Conservation (phyloP, 2,888 invertebrate genomes). For the Drosophila nr. medialis region DNA sequence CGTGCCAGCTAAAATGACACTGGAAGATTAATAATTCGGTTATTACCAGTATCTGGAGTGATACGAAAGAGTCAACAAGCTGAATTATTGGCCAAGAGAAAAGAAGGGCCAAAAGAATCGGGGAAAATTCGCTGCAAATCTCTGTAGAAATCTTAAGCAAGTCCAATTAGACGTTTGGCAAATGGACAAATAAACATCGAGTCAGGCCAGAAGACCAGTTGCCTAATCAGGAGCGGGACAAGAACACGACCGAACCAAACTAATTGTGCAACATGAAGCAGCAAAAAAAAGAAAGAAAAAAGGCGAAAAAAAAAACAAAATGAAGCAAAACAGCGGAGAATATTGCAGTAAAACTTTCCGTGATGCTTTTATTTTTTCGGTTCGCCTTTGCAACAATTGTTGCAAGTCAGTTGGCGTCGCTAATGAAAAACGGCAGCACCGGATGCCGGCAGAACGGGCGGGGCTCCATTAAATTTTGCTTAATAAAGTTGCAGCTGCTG, state of each 20-base stretch:
- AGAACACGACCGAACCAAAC: slow-evolving; percentile 57
- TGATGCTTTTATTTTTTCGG: slow-evolving; percentile 35
- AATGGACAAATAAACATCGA: slow-evolving; percentile 73
- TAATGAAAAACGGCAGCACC: slow-evolving; percentile 76
- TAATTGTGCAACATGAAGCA: slow-evolving; percentile 77
- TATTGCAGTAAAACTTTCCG: slow-evolving; percentile 66
- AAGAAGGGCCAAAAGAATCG: slow-evolving; percentile 4
- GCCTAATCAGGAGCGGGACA: slow-evolving; percentile 24
- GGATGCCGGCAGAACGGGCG: slow-evolving; percentile 23
- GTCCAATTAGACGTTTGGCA: slow-evolving; percentile 78
- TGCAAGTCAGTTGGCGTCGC: slow-evolving; percentile 78
- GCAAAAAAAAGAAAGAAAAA: slow-evolving; percentile 47
- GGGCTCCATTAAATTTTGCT: slow-evolving; percentile 76
- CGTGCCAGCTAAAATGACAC: slow-evolving; percentile 30
- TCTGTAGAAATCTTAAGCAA: slow-evolving; percentile 78
- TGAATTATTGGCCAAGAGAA: slow-evolving; percentile 52
- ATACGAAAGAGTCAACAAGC: slow-evolving; percentile 33
- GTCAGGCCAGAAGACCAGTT: slow-evolving; percentile 14
- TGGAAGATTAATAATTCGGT: slow-evolving; percentile 66
- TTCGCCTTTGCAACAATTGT: slow-evolving; percentile 74
- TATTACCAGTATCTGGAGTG: slow-evolving; percentile 10
- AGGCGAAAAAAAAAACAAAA: slow-evolving; percentile 4
- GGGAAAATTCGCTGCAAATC: slow-evolving; percentile 58
- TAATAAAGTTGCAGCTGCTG: slow-evolving; percentile 80
- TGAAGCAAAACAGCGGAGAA: slow-evolving; percentile 35